Evolutionary conservation across 2,888 invertebrate species (phyloP).

Genomic region (Scaptomyza flava): DNA sequence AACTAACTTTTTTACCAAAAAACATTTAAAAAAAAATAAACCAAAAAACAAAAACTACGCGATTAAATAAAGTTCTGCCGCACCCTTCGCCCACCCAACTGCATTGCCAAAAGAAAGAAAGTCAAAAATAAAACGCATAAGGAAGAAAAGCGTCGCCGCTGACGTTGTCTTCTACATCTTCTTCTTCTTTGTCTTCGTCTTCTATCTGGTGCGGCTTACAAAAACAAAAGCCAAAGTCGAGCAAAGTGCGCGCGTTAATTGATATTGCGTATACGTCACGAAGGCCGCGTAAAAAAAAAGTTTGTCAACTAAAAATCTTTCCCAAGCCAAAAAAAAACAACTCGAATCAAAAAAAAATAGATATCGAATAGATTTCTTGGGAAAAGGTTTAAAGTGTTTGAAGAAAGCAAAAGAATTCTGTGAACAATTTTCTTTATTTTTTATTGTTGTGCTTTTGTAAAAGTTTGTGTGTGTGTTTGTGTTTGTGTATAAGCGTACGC

Average conservation of each 20-base stretch:
- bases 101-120: slow-evolving; percentile 18
- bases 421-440: slow-evolving; percentile 24
- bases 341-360: not conserved
- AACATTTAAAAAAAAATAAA: not conserved
- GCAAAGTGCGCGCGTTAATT: slow-evolving; percentile 65
- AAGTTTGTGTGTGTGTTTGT: not conserved
- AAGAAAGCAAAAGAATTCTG: not conserved
- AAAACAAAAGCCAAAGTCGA: slow-evolving; percentile 55
- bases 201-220: slow-evolving; percentile 28
- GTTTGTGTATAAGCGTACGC: slow-evolving; percentile 3
- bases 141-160: slow-evolving; percentile 37
- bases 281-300: slow-evolving; percentile 15
- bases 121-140: slow-evolving; percentile 4
- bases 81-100: not conserved
- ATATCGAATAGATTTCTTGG: not conserved
- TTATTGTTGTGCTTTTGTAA: slow-evolving; percentile 19
- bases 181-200: slow-evolving; percentile 3
- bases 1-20: slow-evolving; percentile 55
- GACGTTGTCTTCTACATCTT: slow-evolving; percentile 11
- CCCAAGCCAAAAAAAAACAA: slow-evolving; percentile 6
- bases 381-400: slow-evolving; percentile 1
- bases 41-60: slow-evolving; percentile 36
- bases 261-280: slow-evolving; percentile 66
- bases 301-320: slow-evolving; percentile 23
- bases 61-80: slow-evolving; percentile 45